Evolutionary conservation across 1,140 invertebrate genomes (phyloP), one percentile per base, ranked within the genome.

Genomic region (Sesamia nonagrioides): DNA sequence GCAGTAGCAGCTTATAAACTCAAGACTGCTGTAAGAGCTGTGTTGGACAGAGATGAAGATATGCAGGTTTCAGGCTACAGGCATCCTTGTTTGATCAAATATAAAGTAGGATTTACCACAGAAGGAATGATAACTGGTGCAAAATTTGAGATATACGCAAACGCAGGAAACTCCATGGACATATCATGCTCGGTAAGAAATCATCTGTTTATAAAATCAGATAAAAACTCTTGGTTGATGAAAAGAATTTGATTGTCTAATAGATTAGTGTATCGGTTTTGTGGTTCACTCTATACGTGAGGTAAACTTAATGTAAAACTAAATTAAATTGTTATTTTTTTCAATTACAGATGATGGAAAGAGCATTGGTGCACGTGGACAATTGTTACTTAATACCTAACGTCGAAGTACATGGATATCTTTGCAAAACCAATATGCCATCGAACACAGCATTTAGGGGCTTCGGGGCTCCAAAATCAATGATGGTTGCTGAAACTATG

Each of bases 11-110:
- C 96, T 27, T 92, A 95, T 78, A 94, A 97, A 88, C 92, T 97
- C 8, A 95, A 95, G 48, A 96, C 95, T 83, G 97, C 98, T 45
- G 96, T 98, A 1, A 95, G 97, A 71, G 96, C 96, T 63, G 97
- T 97, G 94, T 86, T 98, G 54, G 97, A 98, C 82, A 95, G 98
- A 85, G 97, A 98, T 85, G 98, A 98, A 94, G 98, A 98, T 88
- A 98, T 98, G 97, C 95, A 97, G 82, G 96, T 96, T 1, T 96
- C 96, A 18, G 98, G 98, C 5, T 96, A 96, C 33, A 95, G 98
- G 83, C 97, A 98, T 95, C 97, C 98, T 21, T 98, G 97, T 90
- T 91, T 96, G 13, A 97, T 95, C 52, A 96, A 96, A 82, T 98
- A 98, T 86, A 97, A 97, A 95, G 96, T 97, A 78, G 97, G 96